These are phyloP conservation scores for Scomber japonicus DNA, from an alignment of 2,113 vertebrate species.

Conservation along the genomic window DNA sequence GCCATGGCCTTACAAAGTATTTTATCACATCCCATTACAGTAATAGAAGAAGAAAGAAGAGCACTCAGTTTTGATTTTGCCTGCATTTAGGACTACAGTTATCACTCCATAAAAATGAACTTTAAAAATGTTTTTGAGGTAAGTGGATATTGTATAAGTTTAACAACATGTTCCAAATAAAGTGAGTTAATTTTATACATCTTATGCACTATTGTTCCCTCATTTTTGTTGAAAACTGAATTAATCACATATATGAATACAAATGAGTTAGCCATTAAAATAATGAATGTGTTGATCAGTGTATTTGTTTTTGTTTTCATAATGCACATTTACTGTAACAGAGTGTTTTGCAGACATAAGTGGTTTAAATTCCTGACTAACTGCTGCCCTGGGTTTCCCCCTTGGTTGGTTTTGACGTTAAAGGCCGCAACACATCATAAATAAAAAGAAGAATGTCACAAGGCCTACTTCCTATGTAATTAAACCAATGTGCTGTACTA, in stretches of 20 bases:
- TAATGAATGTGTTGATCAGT: background rate
- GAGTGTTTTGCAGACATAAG: slow-evolving; percentile 44
- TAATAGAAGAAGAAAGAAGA: no score
- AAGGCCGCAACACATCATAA: slow-evolving; percentile 80
- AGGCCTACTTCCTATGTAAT: slow-evolving; percentile 82
- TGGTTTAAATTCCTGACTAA: slow-evolving; percentile 74
- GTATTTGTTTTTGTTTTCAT: slow-evolving; percentile 42
- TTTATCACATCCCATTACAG: no score
- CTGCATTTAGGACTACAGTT: no score
- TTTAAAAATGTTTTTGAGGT: no score
- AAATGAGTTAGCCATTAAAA: background rate
- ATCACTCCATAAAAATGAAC: no score
- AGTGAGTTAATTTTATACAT: no score
- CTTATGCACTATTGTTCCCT: no score
- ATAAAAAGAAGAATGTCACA: slow-evolving; percentile 78
- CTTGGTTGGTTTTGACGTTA: slow-evolving; percentile 64
- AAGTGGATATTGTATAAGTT: no score
- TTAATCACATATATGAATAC: background rate
- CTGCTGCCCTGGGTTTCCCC: slow-evolving; percentile 69
- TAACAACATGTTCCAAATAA: background rate
- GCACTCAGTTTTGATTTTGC: no score
- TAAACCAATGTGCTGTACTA: slow-evolving; percentile 77
- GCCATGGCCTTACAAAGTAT: no score
- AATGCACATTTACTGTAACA: slow-evolving; percentile 23
- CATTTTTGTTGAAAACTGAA: no score